Evolutionary conservation across 2,797 vertebrate genomes (phyloP).

Genomic region (Fistularia tabacaria): DNA sequence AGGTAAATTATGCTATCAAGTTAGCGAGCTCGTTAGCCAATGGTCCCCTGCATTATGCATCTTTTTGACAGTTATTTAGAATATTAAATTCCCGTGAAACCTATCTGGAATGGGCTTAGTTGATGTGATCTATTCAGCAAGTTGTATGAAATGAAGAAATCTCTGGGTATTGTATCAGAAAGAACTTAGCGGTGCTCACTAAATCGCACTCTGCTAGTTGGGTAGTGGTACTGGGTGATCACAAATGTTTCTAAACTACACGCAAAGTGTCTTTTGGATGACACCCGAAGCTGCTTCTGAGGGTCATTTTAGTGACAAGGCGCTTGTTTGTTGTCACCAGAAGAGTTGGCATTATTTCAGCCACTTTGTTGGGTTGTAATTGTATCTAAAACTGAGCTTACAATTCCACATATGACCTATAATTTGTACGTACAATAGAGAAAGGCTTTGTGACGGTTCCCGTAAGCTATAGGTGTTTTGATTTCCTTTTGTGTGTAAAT

Average conservation of each 20-base stretch:
- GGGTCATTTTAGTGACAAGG: background rate
- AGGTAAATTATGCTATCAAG: constrained; percentile 56
- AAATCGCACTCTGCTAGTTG: no score
- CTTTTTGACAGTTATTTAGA: background rate
- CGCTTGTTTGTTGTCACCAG: constrained; percentile 23
- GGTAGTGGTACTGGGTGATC: no score
- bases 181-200: no score
- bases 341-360: constrained; percentile 4
- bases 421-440: no score
- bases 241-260: no score
- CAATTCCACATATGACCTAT: background rate
- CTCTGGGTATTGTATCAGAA: no score
- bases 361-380: background rate
- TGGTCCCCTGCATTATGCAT: background rate
- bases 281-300: background rate
- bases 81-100: background rate
- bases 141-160: no score
- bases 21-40: constrained; percentile 42
- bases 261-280: no score
- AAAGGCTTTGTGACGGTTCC: no score
- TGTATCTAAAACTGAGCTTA: constrained; percentile 1
- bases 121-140: no score
- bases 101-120: background rate
- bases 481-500: no score
- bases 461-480: no score